Percentiles rank a stretch among this genome's conserved stretches.
Conservation (phyloP, 1,140 invertebrate species). For the Plectrocnemia conspersa region DNA sequence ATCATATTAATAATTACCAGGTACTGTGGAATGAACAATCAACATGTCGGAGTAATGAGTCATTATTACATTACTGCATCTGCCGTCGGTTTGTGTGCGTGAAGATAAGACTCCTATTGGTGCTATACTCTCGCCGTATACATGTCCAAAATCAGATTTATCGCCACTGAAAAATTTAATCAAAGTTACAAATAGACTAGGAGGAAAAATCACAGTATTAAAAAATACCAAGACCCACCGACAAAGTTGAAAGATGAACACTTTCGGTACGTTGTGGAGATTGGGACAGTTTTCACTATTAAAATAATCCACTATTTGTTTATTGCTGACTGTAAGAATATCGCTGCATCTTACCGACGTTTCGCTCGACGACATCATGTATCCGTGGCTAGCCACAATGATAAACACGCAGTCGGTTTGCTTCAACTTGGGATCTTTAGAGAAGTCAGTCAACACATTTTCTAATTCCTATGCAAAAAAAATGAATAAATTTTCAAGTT, state of each 20-base stretch:
- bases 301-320: conserved; percentile 57
- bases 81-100: conserved; percentile 12
- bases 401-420: conserved; percentile 44
- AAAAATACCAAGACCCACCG: conserved; percentile 44
- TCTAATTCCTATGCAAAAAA: conserved; percentile 25
- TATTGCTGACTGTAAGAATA: conserved; percentile 42
- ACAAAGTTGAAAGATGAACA: conserved; percentile 75
- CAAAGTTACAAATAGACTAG: not conserved
- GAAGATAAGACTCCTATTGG: not conserved
- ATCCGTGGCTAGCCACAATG: conserved; percentile 49
- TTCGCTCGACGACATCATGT: conserved; percentile 39
- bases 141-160: conserved; percentile 36
- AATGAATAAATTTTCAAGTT: not conserved
- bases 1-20: conserved; percentile 41
- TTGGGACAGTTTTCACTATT: conserved; percentile 54
- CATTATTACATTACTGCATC: conserved; percentile 17
- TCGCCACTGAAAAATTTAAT: conserved; percentile 36
- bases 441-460: conserved; percentile 15
- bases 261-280: conserved; percentile 66
- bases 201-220: not conserved
- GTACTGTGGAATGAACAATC: conserved; percentile 61
- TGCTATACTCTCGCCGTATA: not conserved
- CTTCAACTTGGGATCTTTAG: conserved; percentile 19
- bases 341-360: conserved; percentile 47
- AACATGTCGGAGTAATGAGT: conserved; percentile 60